Conservation (phyloP, 2,113 vertebrate genomes). For the Penelope pileata region DNA sequence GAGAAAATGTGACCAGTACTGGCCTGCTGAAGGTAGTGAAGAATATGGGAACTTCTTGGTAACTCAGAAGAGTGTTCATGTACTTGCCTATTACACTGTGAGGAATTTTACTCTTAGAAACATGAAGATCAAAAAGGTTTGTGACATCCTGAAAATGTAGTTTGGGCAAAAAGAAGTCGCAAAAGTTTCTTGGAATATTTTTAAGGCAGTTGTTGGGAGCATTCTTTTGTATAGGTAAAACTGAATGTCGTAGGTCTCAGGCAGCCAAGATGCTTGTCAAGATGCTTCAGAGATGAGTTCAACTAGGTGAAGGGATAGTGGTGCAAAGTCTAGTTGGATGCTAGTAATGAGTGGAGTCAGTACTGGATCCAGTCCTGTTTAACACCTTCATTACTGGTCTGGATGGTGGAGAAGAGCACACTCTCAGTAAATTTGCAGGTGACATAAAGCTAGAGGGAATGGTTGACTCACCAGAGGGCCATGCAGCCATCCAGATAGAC, state of each 20-base stretch:
- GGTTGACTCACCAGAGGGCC: neutral
- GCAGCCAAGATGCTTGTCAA: neutral
- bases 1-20: constrained; percentile 98
- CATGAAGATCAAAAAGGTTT: constrained; percentile 89
- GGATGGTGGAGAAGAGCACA: neutral
- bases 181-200: neutral
- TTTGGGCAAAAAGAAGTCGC: neutral
- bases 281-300: neutral
- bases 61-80: constrained; percentile 84
- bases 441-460: neutral
- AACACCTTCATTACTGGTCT: neutral
- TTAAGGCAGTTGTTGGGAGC: neutral
- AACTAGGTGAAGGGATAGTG: neutral
- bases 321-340: neutral
- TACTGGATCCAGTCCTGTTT: neutral
- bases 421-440: neutral
- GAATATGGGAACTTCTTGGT: constrained; percentile 91
- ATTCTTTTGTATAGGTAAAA: neutral
- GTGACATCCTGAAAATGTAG: neutral
- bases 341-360: neutral
- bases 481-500: neutral
- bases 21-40: constrained; percentile 91
- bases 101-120: constrained; percentile 90
- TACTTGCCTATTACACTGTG: constrained; percentile 90
- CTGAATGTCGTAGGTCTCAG: neutral